These are phyloP conservation scores for Pterocles orientalis DNA, from an alignment of 2,113 vertebrate species.

Conservation along the genomic window DNA sequence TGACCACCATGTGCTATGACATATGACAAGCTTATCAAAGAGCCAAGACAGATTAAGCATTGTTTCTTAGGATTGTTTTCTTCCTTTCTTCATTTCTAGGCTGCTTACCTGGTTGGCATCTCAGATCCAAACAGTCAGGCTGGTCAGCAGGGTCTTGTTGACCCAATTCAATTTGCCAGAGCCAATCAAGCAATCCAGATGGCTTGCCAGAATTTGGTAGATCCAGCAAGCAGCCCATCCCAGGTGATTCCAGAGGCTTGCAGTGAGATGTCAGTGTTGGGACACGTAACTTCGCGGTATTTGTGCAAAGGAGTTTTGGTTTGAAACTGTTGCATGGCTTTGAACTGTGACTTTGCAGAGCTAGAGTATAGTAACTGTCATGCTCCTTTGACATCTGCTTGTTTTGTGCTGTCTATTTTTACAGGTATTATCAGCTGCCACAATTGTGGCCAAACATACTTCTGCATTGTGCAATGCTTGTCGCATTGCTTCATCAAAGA, in stretches of 20 bases:
- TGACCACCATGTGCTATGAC: background rate
- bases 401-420: background rate
- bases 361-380: background rate
- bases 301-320: background rate
- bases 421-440: slow-evolving; percentile 95
- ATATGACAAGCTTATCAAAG: background rate
- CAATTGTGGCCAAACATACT: slow-evolving; percentile 97
- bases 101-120: slow-evolving; percentile 96
- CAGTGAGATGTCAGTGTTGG: background rate
- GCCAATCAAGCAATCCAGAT: slow-evolving; percentile 99
- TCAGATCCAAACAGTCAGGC: slow-evolving; percentile 98
- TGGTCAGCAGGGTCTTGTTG: slow-evolving; percentile 95
- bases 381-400: background rate
- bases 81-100: slow-evolving; percentile 71
- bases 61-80: background rate
- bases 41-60: background rate
- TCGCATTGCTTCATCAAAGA: slow-evolving; percentile 96
- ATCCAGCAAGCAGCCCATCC: slow-evolving; percentile 93
- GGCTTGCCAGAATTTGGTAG: slow-evolving; percentile 97
- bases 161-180: slow-evolving; percentile 96
- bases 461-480: slow-evolving; percentile 97
- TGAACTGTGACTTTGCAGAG: rapidly evolving
- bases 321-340: background rate
- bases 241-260: slow-evolving; percentile 79
- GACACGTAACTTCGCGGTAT: rapidly evolving